Base-by-base conservation (phyloP, 2,797 vertebrate genomes). In the Anniella stebbinsi region DNA sequence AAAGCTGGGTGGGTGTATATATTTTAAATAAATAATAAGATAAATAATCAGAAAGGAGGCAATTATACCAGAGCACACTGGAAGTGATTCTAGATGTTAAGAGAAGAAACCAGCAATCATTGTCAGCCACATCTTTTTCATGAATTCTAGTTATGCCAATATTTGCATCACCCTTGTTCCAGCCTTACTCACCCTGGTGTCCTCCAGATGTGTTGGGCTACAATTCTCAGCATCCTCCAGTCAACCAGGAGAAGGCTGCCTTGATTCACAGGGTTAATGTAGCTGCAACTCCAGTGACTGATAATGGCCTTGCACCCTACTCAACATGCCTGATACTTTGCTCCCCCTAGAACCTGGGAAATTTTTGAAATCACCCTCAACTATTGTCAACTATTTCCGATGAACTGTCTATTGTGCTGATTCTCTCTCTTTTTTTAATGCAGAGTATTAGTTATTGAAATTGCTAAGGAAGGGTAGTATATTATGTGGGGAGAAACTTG, bases 401-500 rank as follows among this genome's bases (percentile, higher is more conserved):
- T 67, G 33, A 28, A 38, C 17, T 21, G 17, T 18, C 15, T 13
- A 17, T 80, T 63, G 51, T 70, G 28, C 13, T 30, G 51, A 11
- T 33, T 60, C n/a, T 17, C 69, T 45, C 36, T 28, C 33, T 38
- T 15, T 81, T 25, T 67, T 28, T 33, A 45, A 82, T 57, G 13
- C 45, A 23, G 70, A 30, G 69, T 88, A 70, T 75, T 72, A 78
- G 45, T 60, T 25, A 76, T 36, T 90, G 54, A 75, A 41, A 86
- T 93, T 93, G 93, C 85, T 90, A 89, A 92, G 60, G 89, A 57
- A 80, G 41, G 28, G 28, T 82, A 93, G 91, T 63, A 8, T 1
- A 60, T 89, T 90, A 89, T 87, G 87, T 90, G 90, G 83, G 80
- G 72, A 90, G 87, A 83, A 88, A 63, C 7, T 33, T 51, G 10